These are phyloP conservation scores for Brienomyrus longianalis DNA, from an alignment of 2,113 vertebrate species.

Conservation along the genomic window DNA sequence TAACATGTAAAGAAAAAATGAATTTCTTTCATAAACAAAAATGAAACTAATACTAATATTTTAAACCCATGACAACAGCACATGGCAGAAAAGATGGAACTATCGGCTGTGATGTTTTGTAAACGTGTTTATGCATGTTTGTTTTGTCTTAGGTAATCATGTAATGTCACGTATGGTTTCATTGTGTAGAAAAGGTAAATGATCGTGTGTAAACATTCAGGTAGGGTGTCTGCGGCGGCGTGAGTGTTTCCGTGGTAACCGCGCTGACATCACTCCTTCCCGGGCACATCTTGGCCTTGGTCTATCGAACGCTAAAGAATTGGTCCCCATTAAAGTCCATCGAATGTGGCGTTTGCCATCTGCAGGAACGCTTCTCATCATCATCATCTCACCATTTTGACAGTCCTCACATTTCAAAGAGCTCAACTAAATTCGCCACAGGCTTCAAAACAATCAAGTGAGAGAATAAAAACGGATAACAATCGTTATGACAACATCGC, in stretches of 20 bases:
- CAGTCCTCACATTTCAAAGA: slow-evolving; percentile 16
- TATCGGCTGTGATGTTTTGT: neutral
- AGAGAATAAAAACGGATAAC: slow-evolving; percentile 2
- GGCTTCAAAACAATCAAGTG: neutral
- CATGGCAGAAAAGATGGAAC: neutral
- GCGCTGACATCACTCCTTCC: neutral
- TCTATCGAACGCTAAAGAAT: neutral
- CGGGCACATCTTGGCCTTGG: slow-evolving; percentile 2
- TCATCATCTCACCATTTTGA: neutral
- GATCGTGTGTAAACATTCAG: slow-evolving; percentile 13
- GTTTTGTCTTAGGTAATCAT: neutral
- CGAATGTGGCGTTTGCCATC: neutral
- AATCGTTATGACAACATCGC: neutral
- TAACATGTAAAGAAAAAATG: neutral
- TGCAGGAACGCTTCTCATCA: neutral
- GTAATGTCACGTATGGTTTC: neutral
- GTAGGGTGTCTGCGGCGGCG: neutral
- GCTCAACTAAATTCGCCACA: neutral
- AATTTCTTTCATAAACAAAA: slow-evolving; percentile 2
- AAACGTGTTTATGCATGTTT: neutral
- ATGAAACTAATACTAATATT: neutral
- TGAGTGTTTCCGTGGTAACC: slow-evolving; percentile 14
- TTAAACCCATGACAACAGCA: neutral
- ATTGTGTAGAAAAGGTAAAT: slow-evolving; percentile 10
- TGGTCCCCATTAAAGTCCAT: slow-evolving; percentile 16